Evolutionary conservation across 2,797 vertebrate genomes (phyloP).

Genomic region (Oophaga sylvatica): DNA sequence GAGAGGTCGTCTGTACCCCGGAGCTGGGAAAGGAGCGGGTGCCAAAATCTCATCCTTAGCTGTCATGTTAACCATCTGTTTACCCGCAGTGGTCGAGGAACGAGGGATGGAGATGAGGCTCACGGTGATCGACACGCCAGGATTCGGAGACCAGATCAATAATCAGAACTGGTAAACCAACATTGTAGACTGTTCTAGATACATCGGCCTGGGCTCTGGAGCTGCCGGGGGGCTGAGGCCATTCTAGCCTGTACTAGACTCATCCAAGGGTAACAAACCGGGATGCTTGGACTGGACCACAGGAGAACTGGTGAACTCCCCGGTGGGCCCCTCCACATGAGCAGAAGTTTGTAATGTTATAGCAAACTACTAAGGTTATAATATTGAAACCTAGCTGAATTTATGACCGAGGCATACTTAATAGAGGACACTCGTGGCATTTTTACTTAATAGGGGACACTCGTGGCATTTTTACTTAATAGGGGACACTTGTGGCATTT

Average conservation of each 20-base stretch:
- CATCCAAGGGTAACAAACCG: too few species aligned
- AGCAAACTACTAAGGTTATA: too few species aligned
- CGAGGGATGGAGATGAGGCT: conserved; percentile 87
- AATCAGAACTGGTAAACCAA: conserved; percentile 83
- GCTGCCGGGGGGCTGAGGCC: not conserved
- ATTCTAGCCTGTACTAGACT: not conserved
- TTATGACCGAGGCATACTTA: too few species aligned
- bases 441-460: too few species aligned
- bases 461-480: too few species aligned
- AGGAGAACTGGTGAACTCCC: too few species aligned
- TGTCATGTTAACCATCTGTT: not conserved
- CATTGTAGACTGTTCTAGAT: not conserved
- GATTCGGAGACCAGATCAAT: conserved; percentile 90
- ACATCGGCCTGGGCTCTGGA: not conserved
- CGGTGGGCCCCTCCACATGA: too few species aligned
- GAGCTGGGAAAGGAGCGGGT: not conserved
- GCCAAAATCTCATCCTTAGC: not conserved
- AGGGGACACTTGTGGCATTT: too few species aligned
- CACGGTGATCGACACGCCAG: conserved; percentile 85
- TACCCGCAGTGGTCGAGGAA: conserved; percentile 82
- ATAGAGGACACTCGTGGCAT: too few species aligned
- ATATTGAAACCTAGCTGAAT: too few species aligned
- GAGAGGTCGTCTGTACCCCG: conserved; percentile 51
- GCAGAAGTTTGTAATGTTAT: too few species aligned
- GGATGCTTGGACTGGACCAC: too few species aligned